Conservation (phyloP, 1,140 invertebrate genomes). For the Drosophila lacertosa region DNA sequence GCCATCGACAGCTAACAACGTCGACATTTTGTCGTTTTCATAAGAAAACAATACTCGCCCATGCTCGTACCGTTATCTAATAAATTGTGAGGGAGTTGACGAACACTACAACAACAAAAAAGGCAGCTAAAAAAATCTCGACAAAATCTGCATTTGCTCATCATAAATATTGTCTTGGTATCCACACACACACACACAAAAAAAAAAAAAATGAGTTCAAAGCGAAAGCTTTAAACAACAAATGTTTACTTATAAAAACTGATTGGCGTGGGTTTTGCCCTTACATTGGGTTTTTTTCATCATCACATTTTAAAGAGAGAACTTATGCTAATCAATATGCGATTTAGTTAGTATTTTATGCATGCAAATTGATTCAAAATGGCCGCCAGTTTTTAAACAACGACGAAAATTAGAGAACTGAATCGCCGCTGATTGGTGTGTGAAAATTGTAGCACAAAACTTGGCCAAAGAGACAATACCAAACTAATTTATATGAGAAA, state of each 20-base stretch:
- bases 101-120: conserved; percentile 26
- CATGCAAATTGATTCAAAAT: conserved; percentile 78
- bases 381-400: conserved; percentile 50
- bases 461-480: conserved; percentile 9
- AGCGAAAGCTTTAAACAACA: conserved; percentile 61
- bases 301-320: conserved; percentile 36
- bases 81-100: conserved; percentile 80
- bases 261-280: conserved; percentile 72
- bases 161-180: conserved; percentile 61
- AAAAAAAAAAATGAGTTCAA: conserved; percentile 66
- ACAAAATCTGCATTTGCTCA: conserved; percentile 62
- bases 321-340: conserved; percentile 65
- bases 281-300: conserved; percentile 25
- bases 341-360: conserved; percentile 63
- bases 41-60: conserved; percentile 64
- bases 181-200: conserved; percentile 50
- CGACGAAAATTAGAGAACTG: conserved; percentile 57
- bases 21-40: conserved; percentile 75
- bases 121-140: conserved; percentile 10
- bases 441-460: conserved; percentile 66
- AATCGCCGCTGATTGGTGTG: conserved; percentile 75
- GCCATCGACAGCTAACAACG: conserved; percentile 65
- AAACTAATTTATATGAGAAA: conserved; percentile 36
- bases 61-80: conserved; percentile 65
- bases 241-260: conserved; percentile 35